Base-by-base conservation (phyloP, 2,797 vertebrate species). In the Buphagus erythrorhynchus region DNA sequence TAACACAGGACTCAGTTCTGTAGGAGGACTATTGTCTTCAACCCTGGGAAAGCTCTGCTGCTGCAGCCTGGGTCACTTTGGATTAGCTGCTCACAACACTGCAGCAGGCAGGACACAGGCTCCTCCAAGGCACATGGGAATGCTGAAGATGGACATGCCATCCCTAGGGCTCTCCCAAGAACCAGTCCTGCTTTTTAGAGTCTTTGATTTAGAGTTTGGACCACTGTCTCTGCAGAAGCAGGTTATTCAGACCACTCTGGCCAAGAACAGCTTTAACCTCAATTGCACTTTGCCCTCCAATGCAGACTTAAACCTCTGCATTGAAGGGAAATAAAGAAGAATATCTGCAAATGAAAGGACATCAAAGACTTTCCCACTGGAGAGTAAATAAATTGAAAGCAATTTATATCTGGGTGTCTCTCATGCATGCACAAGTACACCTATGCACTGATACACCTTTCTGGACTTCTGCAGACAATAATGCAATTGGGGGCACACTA, bases 381-480 rank as follows among this genome's bases (percentile, higher is more conserved):
- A 85, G 7, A 6, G 61, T 14, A 66, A 82, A 49, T 16, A 35
- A 57, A 51, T 2, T 42, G 24, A 38, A 85, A 69, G 68, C 8
- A 29, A 12, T 40, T 40, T 40, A 11, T 26, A 22, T 31, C 33
- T 55, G 8, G 49, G 57, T 4, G 16, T 8, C 18, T 3, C 16
- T 8, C 1, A 1, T 3, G 15, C 33, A 42, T 24, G 46, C 31
- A 59, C 42, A 20, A 10, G 33, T 0, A 38, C 28, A 4, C 0
- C 1, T 3, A 5, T 2, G 35, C 40, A 40, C 35, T 22, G 15
- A 16, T 0, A 2, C 4, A 55, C 13, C 33, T 11, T n/a, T n/a
- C 65, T n/a, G 49, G 38, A 63, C 72, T 52, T 9, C 35, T 80
- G 61, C 65, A 80, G 45, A 25, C n/a, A 45, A 26, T 5, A 42